Evolutionary conservation across 2,113 vertebrate genomes (phyloP).

Genomic region (Pipra filicauda): DNA sequence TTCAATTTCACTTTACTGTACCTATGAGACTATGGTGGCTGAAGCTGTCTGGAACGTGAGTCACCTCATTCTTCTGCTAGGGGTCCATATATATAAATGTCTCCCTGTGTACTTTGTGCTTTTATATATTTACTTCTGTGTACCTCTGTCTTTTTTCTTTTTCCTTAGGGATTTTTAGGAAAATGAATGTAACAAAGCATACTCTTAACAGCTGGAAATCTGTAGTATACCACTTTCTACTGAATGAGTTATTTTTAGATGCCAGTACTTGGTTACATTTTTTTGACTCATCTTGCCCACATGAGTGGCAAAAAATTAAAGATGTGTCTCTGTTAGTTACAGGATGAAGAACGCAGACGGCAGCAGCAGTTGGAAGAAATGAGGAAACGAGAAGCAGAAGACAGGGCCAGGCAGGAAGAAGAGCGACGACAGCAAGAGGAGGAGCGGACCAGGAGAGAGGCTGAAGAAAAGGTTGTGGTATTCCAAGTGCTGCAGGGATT

Average conservation of each 20-base stretch:
- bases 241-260: background rate
- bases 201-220: background rate
- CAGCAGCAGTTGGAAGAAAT: constrained; percentile 96
- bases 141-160: accelerated
- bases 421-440: constrained; percentile 90
- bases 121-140: background rate
- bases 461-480: constrained; percentile 91
- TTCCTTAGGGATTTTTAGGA: background rate
- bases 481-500: constrained; percentile 9
- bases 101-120: background rate
- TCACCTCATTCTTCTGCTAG: background rate
- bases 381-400: constrained; percentile 91
- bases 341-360: constrained; percentile 94
- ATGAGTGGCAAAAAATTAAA: background rate
- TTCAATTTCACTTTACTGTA: constrained; percentile 19
- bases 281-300: background rate
- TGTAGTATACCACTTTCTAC: background rate
- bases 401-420: constrained; percentile 89
- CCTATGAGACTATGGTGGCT: background rate
- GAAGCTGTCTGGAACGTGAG: background rate
- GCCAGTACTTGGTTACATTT: background rate
- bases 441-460: constrained; percentile 84
- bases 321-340: constrained; percentile 78
- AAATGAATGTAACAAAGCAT: background rate
- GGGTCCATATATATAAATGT: background rate